phyloP scores from a whole-genome alignment of 1,140 invertebrate genomes.

The Chironomus striatipennis region DNA sequence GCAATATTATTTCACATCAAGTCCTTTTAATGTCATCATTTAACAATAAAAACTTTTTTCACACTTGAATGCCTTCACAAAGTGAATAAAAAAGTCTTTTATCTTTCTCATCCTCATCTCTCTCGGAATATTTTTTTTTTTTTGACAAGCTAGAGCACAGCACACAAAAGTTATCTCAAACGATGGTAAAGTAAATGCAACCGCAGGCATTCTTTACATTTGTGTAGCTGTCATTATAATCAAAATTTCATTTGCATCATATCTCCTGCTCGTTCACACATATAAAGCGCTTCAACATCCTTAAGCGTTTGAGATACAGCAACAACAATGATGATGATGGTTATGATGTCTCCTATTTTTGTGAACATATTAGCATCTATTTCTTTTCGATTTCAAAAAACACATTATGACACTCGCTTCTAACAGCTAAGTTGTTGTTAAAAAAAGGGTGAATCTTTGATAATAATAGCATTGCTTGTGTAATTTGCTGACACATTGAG shows the following conservation, averaged over 20 bases:
- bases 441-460: slow-evolving; percentile 20
- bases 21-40: background rate
- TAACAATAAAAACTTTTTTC: background rate
- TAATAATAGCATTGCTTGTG: background rate
- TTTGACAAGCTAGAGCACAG: background rate
- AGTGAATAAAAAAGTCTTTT: background rate
- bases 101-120: background rate
- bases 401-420: background rate
- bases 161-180: background rate
- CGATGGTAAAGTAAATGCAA: background rate
- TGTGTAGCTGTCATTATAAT: slow-evolving; percentile 13
- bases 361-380: background rate
- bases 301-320: background rate
- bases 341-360: background rate
- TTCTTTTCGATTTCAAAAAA: background rate
- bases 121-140: background rate
- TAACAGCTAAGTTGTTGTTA: background rate
- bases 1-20: background rate
- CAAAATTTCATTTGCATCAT: slow-evolving; percentile 21
- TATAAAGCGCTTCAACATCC: background rate
- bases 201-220: slow-evolving; percentile 3
- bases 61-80: background rate
- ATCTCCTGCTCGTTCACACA: background rate
- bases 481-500: slow-evolving; percentile 5
- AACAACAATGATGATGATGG: too few relatives aligned